Evolutionary conservation across 2,888 invertebrate genomes (phyloP).

Genomic region (Megaustenia siamemsis): DNA sequence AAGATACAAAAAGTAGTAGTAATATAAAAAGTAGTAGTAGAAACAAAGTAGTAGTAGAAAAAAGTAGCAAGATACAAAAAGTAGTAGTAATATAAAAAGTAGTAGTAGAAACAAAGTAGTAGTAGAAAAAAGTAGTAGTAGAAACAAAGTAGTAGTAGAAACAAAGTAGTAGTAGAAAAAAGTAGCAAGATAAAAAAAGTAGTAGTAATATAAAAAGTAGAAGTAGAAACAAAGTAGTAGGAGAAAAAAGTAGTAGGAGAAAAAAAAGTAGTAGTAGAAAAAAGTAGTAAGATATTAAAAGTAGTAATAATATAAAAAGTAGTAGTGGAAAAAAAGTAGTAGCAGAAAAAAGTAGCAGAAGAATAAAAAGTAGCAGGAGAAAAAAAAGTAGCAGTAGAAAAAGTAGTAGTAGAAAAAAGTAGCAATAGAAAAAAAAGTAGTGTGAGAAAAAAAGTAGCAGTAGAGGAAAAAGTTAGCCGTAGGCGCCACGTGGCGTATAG

Average conservation of each 20-base stretch:
- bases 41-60: too few relatives aligned
- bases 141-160: not conserved
- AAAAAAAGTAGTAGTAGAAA: not conserved
- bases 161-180: not conserved
- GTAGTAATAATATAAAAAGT: conserved; percentile 5
- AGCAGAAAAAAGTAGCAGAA: not conserved
- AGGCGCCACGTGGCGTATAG: too few relatives aligned
- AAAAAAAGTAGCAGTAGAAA: not conserved
- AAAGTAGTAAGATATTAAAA: not conserved
- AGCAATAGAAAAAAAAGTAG: too few relatives aligned
- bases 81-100: not conserved
- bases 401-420: not conserved
- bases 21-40: too few relatives aligned
- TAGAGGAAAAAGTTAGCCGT: too few relatives aligned
- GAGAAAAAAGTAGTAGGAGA: conserved; percentile 1
- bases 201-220: not conserved
- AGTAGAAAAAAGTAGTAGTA: not conserved
- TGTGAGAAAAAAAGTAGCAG: too few relatives aligned
- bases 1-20: too few relatives aligned
- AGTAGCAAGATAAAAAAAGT: not conserved
- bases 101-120: not conserved
- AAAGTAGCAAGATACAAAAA: too few relatives aligned
- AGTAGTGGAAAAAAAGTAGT: not conserved
- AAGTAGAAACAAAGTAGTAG: not conserved
- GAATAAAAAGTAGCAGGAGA: conserved; percentile 1